Conservation (phyloP, 2,888 invertebrate genomes). For the Sesia apiformis region DNA sequence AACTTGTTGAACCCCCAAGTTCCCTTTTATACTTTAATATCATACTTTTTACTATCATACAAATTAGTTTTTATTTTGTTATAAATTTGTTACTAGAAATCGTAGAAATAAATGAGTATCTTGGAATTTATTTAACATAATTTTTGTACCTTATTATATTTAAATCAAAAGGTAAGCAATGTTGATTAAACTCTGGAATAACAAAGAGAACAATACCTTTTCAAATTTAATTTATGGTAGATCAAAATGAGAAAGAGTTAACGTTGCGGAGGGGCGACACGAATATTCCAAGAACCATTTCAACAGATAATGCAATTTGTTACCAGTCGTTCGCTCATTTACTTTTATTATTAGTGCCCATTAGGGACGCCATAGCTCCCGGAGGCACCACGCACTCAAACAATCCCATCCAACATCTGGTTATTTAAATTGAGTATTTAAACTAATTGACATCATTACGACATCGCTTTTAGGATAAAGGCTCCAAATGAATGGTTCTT, state of each 20-base stretch:
- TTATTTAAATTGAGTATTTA: constrained; percentile 49
- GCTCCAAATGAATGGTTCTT: constrained; percentile 25
- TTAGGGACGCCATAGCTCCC: constrained; percentile 33
- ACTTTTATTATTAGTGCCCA: constrained; percentile 53
- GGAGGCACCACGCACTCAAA: constrained; percentile 22
- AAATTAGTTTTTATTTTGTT: no score
- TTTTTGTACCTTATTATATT: background rate
- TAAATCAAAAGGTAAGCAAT: background rate
- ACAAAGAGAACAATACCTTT: constrained; percentile 10
- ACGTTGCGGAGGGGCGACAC: constrained; percentile 26
- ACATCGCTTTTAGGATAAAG: constrained; percentile 30
- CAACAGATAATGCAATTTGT: constrained; percentile 56
- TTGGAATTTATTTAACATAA: no score
- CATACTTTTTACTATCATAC: no score
- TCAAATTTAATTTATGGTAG: constrained; percentile 25
- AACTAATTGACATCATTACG: constrained; percentile 46
- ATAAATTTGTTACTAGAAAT: no score
- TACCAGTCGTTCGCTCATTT: constrained; percentile 55
- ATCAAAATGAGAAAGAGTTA: constrained; percentile 37
- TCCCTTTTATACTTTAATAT: no score
- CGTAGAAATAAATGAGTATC: no score
- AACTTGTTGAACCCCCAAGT: no score
- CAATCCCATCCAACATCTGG: constrained; percentile 36
- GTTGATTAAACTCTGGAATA: constrained; percentile 15
- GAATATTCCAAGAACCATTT: constrained; percentile 44